Base-by-base conservation (phyloP, 2,888 invertebrate genomes). In the Ganaspis brasiliensis region DNA sequence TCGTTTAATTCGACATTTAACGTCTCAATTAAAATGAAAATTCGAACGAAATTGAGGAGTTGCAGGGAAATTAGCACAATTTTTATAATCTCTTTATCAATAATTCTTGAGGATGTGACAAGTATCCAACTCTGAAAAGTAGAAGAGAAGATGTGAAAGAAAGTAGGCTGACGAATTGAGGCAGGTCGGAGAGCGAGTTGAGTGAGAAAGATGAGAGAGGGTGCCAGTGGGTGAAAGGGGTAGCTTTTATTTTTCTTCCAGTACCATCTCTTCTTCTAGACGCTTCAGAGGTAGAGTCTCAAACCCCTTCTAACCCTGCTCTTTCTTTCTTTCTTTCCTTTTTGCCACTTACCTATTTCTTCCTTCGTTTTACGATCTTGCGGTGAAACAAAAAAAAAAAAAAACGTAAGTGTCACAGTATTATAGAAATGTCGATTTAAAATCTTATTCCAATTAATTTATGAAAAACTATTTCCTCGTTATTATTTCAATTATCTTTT, bases 241-340 rank as follows among this genome's bases (percentile, higher is more conserved):
- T 72, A 72, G 59, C 78, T 82, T 86, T 84, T 83, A 84, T 86
- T 85, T 85, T 84, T 82, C 79, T 67, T 79, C 49, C 78, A 57
- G 73, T 77, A 77, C 75, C 71, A 40, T 74, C 77, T 75, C 75
- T 72, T 73, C 73, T 73, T 26, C 72, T 52, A 21, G 71, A 21
- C 37, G 56, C 79, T 73, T 75, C 76, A 74, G 85, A 74, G 76
- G 70, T 73, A 70, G 70, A 31, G 45, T 14, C 24, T 52, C 31
- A 35, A 52, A n/a, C n/a, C n/a, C 24, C 37, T 26, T 16, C 55
- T 19, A 31, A 49, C 21, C 55, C 72, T 52, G 16, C 19, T 31
- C 6, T 72, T n/a, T 55, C 40, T 45, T 56, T 19, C n/a, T n/a
- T n/a, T n/a, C n/a, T n/a, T 52, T 49, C 19, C 9, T 26, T n/a